Evolutionary conservation across 2,888 invertebrate genomes (phyloP).

Genomic region (Cremastinae sp.): DNA sequence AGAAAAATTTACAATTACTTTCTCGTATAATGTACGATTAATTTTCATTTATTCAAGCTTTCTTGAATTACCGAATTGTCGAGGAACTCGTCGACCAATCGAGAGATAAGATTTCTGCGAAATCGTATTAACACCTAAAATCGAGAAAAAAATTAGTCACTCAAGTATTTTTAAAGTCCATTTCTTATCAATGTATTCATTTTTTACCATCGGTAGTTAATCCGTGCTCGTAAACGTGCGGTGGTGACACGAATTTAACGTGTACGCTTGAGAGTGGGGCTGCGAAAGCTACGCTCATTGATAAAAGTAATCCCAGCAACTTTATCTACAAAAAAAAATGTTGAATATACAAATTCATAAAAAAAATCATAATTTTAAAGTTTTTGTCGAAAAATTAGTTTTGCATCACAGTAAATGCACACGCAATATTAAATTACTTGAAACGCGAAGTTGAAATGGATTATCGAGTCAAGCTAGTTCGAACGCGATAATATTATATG

Average conservation of each 20-base stretch:
- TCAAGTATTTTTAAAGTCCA: slow-evolving; percentile 3
- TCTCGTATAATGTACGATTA: background rate
- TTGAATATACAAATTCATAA: background rate
- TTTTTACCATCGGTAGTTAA: slow-evolving; percentile 73
- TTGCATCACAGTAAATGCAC: too few species aligned
- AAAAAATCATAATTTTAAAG: background rate
- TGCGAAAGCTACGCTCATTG: slow-evolving; percentile 64
- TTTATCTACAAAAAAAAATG: slow-evolving; percentile 63
- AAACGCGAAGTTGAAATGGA: background rate
- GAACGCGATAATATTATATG: too few species aligned
- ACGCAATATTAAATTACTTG: too few species aligned
- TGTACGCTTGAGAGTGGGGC: slow-evolving; percentile 74
- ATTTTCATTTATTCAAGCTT: slow-evolving; percentile 3
- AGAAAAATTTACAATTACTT: background rate
- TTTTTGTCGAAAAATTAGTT: too few species aligned
- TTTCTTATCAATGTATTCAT: background rate
- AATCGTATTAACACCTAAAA: slow-evolving; percentile 72
- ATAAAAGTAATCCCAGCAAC: slow-evolving; percentile 65
- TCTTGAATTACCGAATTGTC: slow-evolving; percentile 63
- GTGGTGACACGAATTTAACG: slow-evolving; percentile 75
- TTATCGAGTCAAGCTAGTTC: too few species aligned
- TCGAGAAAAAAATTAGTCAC: slow-evolving; percentile 18
- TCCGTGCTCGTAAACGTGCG: slow-evolving; percentile 75
- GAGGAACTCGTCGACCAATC: slow-evolving; percentile 69
- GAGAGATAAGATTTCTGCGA: slow-evolving; percentile 74